A percentile compares a stretch with the other conserved stretches of the same genome.
These are phyloP conservation scores for Tipula confusa DNA, from an alignment of 2,888 invertebrate species.

Conservation along the genomic window DNA sequence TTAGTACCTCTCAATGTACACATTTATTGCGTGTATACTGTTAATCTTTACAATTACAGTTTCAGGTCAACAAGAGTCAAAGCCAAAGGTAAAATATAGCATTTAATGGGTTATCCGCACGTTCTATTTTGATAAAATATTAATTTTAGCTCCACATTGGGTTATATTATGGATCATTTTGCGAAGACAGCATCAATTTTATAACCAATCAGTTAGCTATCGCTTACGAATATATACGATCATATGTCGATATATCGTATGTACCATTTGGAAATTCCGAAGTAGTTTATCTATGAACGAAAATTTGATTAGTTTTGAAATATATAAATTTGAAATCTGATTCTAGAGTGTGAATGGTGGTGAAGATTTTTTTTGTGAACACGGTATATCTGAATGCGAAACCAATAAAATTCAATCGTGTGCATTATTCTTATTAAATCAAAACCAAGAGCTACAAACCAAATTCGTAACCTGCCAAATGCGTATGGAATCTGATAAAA, in stretches of 20 bases:
- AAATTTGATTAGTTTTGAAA: too few species aligned
- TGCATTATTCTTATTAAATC: constrained; percentile 48
- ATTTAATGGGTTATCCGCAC: too few species aligned
- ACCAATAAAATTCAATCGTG: constrained; percentile 63
- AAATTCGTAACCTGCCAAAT: constrained; percentile 57
- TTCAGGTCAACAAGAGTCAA: neutral
- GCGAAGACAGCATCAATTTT: constrained; percentile 58
- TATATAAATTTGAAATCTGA: neutral
- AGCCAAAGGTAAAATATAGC: neutral
- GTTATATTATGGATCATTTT: constrained; percentile 58
- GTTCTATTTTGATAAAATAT: neutral
- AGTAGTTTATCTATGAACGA: constrained; percentile 49
- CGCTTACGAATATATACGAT: constrained; percentile 51
- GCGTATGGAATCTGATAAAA: constrained; percentile 47
- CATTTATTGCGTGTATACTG: neutral
- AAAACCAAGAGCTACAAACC: constrained; percentile 47
- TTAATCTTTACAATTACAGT: neutral
- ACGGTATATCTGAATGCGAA: constrained; percentile 58
- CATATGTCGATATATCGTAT: constrained; percentile 54
- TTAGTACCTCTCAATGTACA: neutral
- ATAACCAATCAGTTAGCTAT: constrained; percentile 55
- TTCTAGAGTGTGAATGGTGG: constrained; percentile 44
- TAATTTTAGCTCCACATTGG: constrained; percentile 51
- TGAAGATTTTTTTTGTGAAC: constrained; percentile 57
- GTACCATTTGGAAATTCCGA: constrained; percentile 63